phyloP scores from a whole-genome alignment of 2,888 invertebrate genomes.

The Biston stratarius region DNA sequence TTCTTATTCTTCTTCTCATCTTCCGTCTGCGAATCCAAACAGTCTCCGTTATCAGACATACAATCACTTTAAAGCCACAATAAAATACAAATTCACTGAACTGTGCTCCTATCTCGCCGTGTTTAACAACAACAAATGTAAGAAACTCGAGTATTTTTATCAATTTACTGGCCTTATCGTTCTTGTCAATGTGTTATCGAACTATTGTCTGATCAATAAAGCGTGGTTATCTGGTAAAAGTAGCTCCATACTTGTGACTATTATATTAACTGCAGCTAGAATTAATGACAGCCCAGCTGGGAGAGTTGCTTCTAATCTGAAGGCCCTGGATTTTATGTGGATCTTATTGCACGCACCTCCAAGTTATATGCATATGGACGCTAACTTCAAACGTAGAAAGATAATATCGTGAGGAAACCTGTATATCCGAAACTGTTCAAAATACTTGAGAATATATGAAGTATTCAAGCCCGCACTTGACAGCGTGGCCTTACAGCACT shows the following conservation, averaged over 20 bases:
- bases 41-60: conserved; percentile 67
- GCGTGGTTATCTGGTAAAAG: conserved; percentile 50
- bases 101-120: conserved; percentile 27
- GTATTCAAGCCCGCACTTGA: too few relatives aligned
- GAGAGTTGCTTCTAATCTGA: too few relatives aligned
- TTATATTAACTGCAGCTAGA: conserved; percentile 8
- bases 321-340: neutral
- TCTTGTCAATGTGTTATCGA: conserved; percentile 72
- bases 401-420: too few relatives aligned
- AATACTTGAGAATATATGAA: too few relatives aligned
- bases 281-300: neutral
- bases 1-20: conserved; percentile 83
- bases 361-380: too few relatives aligned
- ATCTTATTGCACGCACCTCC: too few relatives aligned
- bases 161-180: conserved; percentile 72
- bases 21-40: conserved; percentile 73
- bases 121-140: conserved; percentile 37
- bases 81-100: conserved; percentile 30
- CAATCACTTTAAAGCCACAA: conserved; percentile 50
- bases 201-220: conserved; percentile 73
- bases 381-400: too few relatives aligned
- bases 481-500: too few relatives aligned
- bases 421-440: too few relatives aligned
- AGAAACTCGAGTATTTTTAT: conserved; percentile 58
- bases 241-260: conserved; percentile 31